Evolutionary conservation across 2,888 invertebrate species (phyloP).

Genomic region (Teinopalpus imperialis): DNA sequence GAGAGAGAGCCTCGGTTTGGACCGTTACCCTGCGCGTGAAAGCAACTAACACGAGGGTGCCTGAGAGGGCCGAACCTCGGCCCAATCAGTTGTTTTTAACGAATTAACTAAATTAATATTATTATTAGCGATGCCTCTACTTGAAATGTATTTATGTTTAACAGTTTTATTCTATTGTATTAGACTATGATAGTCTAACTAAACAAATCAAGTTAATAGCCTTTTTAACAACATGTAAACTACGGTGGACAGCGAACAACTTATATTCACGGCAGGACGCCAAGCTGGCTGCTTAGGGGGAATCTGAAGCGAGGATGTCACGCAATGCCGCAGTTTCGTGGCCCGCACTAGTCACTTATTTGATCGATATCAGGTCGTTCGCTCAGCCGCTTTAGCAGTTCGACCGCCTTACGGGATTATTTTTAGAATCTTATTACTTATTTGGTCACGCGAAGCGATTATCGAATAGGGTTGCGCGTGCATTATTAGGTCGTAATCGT

Average conservation of each 20-base stretch:
- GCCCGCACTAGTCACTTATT: constrained; percentile 32
- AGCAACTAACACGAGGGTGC: no score
- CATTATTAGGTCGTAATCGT: constrained; percentile 2
- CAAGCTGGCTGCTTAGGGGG: background rate
- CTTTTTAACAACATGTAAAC: constrained; percentile 11
- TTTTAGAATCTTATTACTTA: constrained; percentile 9
- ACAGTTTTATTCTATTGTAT: no score
- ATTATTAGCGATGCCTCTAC: no score
- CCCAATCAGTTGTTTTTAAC: no score
- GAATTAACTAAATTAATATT: no score
- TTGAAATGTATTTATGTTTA: no score
- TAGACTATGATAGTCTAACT: constrained; percentile 1
- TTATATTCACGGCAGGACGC: constrained; percentile 3
- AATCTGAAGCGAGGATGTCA: constrained; percentile 37
- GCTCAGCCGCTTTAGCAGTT: constrained; percentile 4
- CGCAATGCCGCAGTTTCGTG: constrained; percentile 52
- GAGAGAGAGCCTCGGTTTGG: no score
- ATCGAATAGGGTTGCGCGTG: background rate
- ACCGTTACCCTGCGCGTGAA: no score
- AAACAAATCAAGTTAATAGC: constrained; percentile 10
- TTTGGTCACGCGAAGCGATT: constrained; percentile 16
- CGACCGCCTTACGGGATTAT: background rate
- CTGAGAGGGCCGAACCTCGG: no score
- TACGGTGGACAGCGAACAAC: background rate
- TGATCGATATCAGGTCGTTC: constrained; percentile 35